Percentiles rank a stretch among this genome's conserved stretches.
These are phyloP conservation scores for Lycophotia porphyrea DNA, from an alignment of 2,888 invertebrate genomes.

Conservation along the genomic window DNA sequence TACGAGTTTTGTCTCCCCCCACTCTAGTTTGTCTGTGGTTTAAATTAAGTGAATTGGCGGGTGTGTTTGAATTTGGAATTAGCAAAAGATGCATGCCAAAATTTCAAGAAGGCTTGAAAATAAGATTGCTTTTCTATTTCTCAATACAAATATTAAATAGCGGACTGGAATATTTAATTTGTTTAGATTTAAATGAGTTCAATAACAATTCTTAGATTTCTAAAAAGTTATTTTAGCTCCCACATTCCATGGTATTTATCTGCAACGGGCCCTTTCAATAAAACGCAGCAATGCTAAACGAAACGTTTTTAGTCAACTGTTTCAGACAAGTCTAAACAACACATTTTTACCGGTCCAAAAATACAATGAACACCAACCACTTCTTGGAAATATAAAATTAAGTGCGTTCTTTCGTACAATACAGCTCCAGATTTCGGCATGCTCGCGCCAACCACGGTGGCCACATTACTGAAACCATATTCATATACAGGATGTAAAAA, in stretches of 20 bases:
- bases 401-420: constrained; percentile 27
- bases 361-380: constrained; percentile 20
- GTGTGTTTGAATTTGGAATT: neutral
- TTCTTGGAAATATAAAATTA: constrained; percentile 36
- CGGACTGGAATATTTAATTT: neutral
- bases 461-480: too few species aligned
- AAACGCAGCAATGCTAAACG: neutral
- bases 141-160: neutral
- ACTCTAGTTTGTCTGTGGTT: constrained; percentile 74
- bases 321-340: neutral
- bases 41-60: constrained; percentile 68
- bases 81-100: neutral
- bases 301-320: neutral
- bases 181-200: neutral
- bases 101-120: neutral
- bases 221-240: neutral
- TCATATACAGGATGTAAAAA: too few species aligned
- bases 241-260: neutral
- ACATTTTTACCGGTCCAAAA: neutral
- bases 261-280: neutral
- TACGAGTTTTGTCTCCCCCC: constrained; percentile 81
- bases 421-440: too few species aligned
- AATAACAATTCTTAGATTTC: neutral
- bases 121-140: neutral
- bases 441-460: too few species aligned